Percentiles rank a stretch among this genome's conserved stretches.
Evolutionary conservation across 2,113 vertebrate genomes (phyloP).

Genomic region (Urocynchramus pylzowi): DNA sequence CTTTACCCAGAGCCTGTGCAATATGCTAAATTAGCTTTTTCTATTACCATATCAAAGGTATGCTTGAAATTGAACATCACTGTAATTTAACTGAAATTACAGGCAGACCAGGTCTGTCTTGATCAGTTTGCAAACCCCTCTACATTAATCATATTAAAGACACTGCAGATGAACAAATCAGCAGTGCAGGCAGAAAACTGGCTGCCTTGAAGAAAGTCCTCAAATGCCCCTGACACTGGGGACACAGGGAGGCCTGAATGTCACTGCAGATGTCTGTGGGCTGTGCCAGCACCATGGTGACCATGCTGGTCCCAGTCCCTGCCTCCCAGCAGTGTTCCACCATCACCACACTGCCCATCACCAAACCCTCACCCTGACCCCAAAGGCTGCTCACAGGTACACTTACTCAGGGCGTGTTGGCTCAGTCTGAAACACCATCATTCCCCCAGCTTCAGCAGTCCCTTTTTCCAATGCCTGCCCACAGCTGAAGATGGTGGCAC

Average conservation of each 20-base stretch:
- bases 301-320: background rate
- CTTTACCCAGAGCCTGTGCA: background rate
- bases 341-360: background rate
- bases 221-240: background rate
- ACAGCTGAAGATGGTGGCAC: background rate
- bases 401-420: background rate
- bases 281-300: background rate
- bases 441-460: background rate
- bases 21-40: conserved; percentile 51
- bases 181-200: background rate
- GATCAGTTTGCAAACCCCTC: conserved; percentile 29
- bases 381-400: fast-evolving
- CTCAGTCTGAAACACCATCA: too few relatives aligned
- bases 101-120: conserved; percentile 34
- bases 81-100: conserved; percentile 56
- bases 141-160: conserved; percentile 50
- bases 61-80: conserved; percentile 23
- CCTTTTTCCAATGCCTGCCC: background rate
- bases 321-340: background rate
- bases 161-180: conserved; percentile 49
- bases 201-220: background rate
- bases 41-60: conserved; percentile 35
- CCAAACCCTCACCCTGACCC: background rate
- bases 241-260: background rate
- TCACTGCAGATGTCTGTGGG: background rate